A percentile compares a stretch with the other conserved stretches of the same genome.
Evolutionary conservation across 2,888 invertebrate species (phyloP).

Genomic region (Drosophila maculinotata): DNA sequence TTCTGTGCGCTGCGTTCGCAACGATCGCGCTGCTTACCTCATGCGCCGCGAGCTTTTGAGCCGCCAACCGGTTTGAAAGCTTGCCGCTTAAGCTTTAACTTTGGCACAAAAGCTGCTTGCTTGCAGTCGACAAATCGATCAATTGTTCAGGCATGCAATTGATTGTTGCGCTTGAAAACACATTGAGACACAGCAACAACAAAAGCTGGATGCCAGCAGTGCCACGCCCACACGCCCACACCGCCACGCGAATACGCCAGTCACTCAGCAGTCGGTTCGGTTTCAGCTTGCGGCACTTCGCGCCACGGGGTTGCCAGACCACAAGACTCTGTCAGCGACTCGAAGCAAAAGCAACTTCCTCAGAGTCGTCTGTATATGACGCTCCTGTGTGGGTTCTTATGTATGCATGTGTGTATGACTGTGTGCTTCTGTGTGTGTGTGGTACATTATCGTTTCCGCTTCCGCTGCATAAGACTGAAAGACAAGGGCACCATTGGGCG

Average conservation of each 20-base stretch:
- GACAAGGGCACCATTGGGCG: conserved; percentile 47
- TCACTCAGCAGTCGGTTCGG: conserved; percentile 11
- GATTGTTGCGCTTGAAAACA: conserved; percentile 11
- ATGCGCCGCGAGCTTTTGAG: conserved; percentile 66
- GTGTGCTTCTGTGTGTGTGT: conserved; percentile 14
- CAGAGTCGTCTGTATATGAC: conserved; percentile 1
- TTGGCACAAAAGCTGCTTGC: conserved; percentile 25
- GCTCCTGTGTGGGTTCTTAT: conserved; percentile 3
- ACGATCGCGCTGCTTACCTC: conserved; percentile 73
- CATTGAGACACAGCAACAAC: neutral
- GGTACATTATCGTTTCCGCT: conserved; percentile 70
- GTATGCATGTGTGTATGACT: conserved; percentile 4
- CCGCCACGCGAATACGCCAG: neutral
- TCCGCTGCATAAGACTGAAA: conserved; percentile 53
- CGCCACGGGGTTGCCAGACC: conserved; percentile 15
- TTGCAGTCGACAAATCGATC: conserved; percentile 23
- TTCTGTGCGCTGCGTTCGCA: conserved; percentile 72
- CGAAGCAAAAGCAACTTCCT: neutral
- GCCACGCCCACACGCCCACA: conserved; percentile 13
- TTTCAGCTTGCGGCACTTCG: conserved; percentile 15
- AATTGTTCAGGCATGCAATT: conserved; percentile 19
- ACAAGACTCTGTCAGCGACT: conserved; percentile 15
- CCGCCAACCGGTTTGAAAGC: conserved; percentile 67
- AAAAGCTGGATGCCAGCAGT: conserved; percentile 1
- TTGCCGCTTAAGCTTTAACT: conserved; percentile 37